Conservation (phyloP, 2,888 invertebrate genomes). For the Eretmocerus hayati region DNA sequence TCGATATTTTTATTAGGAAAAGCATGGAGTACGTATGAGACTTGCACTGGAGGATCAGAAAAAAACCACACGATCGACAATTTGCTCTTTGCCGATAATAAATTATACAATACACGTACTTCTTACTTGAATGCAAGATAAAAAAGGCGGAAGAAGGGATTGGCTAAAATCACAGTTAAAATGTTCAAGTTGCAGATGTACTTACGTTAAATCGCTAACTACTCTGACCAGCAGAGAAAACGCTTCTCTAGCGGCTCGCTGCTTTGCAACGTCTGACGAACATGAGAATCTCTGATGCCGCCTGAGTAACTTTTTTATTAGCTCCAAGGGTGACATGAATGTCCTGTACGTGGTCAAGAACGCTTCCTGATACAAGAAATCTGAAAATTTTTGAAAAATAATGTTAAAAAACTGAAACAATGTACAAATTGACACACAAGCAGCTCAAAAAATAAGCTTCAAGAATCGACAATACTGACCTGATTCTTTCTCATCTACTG, state of each 20-base stretch:
- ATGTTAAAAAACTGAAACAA: too few species aligned
- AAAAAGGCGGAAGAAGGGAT: too few species aligned
- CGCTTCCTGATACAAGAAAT: conserved; percentile 93
- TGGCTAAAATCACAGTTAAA: too few species aligned
- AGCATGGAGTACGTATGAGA: too few species aligned
- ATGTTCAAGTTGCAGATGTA: conserved; percentile 36
- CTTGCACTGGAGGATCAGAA: too few species aligned
- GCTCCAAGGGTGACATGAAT: conserved; percentile 80
- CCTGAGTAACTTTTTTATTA: conserved; percentile 79
- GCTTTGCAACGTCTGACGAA: conserved; percentile 61
- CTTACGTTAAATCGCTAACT: conserved; percentile 93
- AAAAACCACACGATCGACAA: too few species aligned
- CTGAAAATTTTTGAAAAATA: conserved; percentile 48
- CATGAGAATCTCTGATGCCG: conserved; percentile 70
- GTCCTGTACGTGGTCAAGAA: conserved; percentile 97
- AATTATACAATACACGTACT: too few species aligned
- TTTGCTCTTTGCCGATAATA: too few species aligned
- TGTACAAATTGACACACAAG: too few species aligned
- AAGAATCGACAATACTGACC: conserved; percentile 42
- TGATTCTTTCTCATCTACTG: conserved; percentile 49
- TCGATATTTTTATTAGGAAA: too few species aligned
- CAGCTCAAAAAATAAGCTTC: too few species aligned
- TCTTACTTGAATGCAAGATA: too few species aligned
- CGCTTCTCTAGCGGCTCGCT: conserved; percentile 74
- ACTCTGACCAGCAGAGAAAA: conserved; percentile 90